Base-by-base conservation (phyloP, 1,140 invertebrate genomes). In the Ostrea edulis region DNA sequence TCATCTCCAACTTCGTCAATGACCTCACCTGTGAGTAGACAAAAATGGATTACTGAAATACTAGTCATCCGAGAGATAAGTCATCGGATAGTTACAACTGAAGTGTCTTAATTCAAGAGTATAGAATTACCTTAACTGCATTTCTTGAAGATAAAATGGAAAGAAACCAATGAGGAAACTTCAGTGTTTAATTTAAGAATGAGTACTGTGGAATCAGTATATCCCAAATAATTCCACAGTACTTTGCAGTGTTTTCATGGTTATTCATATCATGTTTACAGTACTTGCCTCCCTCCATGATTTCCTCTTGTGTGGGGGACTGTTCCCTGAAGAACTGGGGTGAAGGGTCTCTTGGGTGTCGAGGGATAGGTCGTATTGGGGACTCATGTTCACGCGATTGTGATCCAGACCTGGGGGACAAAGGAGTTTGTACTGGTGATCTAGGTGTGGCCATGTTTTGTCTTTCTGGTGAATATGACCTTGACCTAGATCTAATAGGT, bases 401-500 rank as follows among this genome's bases (percentile, higher is more conserved):
- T 58, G 83, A 84, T 5, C 35, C 14, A 20, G 29, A 55, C 52
- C 77, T 62, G 51, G 82, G 87, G 5, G 87, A 84, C 65, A 84
- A 29, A 17, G 82, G 82, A 14, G 87, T 84, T 53, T 84, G 62
- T 8, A 77, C 58, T 5, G 87, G 87, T 84, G 87, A 84, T 71
- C 44, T 25, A 65, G 87, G 87, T 55, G 65, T 35, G n/a, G 44
- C 20, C 5, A 62, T 22, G 20, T 51, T 82, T 17, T 77, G 86
- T 58, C 44, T 65, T 7, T 82, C 82, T 51, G 68, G 17, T 52
- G 85, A 58, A 52, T 20, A n/a, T 44, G 90, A 90, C 17, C 65
- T 85, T 83, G 88, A 89, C 22, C 51, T 87, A 53, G 88, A 87
- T 35, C 84, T 87, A 44, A 85, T 35, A n/a, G 82, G 85, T 22